Evolutionary conservation across 1,140 invertebrate genomes (phyloP).

Genomic region (Drosophila guanche): DNA sequence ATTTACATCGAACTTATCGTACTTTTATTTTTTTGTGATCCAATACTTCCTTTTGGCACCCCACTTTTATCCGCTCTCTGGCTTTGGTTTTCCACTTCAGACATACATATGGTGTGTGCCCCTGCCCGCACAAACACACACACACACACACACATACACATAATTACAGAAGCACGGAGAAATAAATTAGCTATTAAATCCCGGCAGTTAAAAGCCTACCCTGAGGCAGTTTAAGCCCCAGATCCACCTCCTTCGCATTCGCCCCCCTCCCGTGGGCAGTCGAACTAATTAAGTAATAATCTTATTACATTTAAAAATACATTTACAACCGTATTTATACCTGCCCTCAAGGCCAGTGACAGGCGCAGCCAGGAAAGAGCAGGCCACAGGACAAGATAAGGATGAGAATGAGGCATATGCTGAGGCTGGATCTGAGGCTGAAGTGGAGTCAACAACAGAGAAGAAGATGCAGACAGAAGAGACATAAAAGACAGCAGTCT

Average conservation of each 20-base stretch:
- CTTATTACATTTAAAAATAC: conserved; percentile 82
- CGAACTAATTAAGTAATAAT: conserved; percentile 80
- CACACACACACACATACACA: conserved; percentile 18
- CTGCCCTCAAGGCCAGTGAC: conserved; percentile 65
- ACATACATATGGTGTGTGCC: background rate
- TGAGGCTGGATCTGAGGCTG: conserved; percentile 1
- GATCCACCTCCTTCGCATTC: background rate
- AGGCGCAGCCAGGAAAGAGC: conserved; percentile 7
- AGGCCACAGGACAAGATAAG: background rate
- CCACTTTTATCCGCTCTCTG: no score
- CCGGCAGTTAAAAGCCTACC: conserved; percentile 70
- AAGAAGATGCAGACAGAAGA: no score
- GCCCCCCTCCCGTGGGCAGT: conserved; percentile 26
- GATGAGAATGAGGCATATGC: background rate
- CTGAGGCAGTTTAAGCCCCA: conserved; percentile 24
- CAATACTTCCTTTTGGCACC: no score
- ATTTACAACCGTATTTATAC: conserved; percentile 80
- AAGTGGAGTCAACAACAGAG: background rate
- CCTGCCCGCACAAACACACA: background rate
- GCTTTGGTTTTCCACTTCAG: background rate
- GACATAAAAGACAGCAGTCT: no score
- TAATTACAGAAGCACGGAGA: conserved; percentile 49
- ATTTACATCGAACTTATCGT: no score
- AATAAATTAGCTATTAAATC: conserved; percentile 77
- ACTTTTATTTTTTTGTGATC: no score